Base-by-base conservation (phyloP, 2,797 vertebrate species). In the Phrynocephalus vlangalii region DNA sequence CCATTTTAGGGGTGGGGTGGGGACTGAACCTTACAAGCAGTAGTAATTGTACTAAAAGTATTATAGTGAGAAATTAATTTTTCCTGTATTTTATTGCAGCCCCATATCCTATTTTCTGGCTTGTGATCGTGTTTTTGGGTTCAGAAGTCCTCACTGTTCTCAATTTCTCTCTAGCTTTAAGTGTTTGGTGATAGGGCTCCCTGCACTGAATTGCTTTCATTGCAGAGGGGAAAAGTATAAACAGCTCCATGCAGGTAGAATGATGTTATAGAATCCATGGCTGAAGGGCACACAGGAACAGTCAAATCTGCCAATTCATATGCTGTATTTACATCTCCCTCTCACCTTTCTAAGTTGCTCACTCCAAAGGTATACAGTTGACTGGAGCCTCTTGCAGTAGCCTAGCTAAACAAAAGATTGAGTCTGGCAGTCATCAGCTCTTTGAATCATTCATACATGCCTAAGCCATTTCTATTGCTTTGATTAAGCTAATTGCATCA, bases 171-270 rank as follows among this genome's bases (percentile, higher is more conserved):
- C 22, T 77, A 75, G 33, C 33, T 60, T 88, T 20, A 24, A 20
- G 30, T 85, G 77, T 0, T 9, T 66, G 79, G 24, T 77, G 56
- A 33, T 30, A n/a, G 28, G 71, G 4, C 26, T 67, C 13, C 28
- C 50, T 84, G 77, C 30, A 70, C 11, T 85, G 48, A 66, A 89
- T 52, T 75, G 67, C n/a, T 79, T 88, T 71, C 56, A 30, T 75
- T 85, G 50, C 26, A 24, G 15, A 84, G 44, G 3, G 8, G 11
- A 85, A 76, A 85, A 26, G 50, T 38, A 75, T 60, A 66, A 84
- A 84, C 66, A 71, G 86, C 26, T 84, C 67, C 5, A 60, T 70
- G 1, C 88, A 86, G 73, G 7, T 0, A 79, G 33, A 73, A 20
- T 22, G 63, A 30, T 6, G 80, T 63, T 77, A 91, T 77, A 84